These are phyloP conservation scores for Ommatoiulus sabulosus DNA, from an alignment of 2,888 invertebrate species.

Conservation along the genomic window DNA sequence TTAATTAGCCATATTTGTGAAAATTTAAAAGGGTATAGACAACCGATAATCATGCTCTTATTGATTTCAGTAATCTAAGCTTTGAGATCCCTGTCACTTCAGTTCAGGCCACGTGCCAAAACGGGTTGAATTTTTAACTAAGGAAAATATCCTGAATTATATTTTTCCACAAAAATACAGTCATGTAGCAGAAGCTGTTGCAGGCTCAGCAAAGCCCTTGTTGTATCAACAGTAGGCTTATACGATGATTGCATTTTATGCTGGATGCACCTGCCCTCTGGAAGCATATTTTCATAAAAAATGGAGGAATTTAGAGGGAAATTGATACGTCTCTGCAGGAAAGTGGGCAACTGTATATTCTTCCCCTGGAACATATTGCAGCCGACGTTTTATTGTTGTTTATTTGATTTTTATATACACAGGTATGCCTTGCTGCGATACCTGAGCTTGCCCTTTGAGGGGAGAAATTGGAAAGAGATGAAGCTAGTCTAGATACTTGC, in stretches of 20 bases:
- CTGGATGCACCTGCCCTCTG: background rate
- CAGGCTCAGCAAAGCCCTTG: background rate
- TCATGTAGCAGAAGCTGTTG: background rate
- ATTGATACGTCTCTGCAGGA: background rate
- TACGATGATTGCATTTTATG: background rate
- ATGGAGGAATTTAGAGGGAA: background rate
- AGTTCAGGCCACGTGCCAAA: too few relatives aligned
- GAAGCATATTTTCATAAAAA: constrained; percentile 19
- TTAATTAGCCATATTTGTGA: too few relatives aligned
- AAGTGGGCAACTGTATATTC: background rate
- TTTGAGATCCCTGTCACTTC: too few relatives aligned
- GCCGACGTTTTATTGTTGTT: background rate
- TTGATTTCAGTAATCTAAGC: too few relatives aligned
- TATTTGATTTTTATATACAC: background rate
- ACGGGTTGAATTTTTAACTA: background rate
- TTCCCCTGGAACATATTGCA: background rate
- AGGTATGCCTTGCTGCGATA: background rate
- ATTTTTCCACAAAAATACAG: too few relatives aligned
- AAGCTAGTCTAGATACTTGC: background rate
- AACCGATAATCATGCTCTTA: too few relatives aligned
- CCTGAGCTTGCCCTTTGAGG: background rate
- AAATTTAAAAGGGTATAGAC: too few relatives aligned
- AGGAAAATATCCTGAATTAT: background rate
- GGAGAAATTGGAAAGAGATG: background rate
- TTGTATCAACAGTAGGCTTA: background rate